phyloP scores from a whole-genome alignment of 2,797 vertebrate genomes.

The Antrozous pallidus region DNA sequence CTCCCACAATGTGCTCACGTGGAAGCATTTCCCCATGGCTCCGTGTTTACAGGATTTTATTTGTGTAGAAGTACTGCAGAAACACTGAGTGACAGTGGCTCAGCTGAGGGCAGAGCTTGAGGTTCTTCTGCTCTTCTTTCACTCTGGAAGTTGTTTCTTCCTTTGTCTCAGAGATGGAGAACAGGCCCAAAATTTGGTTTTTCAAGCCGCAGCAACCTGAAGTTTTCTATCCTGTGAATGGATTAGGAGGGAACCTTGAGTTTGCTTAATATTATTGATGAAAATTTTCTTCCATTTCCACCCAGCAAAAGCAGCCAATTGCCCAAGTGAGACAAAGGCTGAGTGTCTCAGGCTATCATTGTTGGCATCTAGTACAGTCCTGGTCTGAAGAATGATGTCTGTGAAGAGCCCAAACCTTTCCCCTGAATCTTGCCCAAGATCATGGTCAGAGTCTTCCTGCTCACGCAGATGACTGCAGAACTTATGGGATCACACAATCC shows the following conservation, averaged over 20 bases:
- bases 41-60: conserved; percentile 67
- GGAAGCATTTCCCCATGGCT: neutral
- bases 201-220: conserved; percentile 70
- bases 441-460: conserved; percentile 59
- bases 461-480: conserved; percentile 60
- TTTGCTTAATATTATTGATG: conserved; percentile 59
- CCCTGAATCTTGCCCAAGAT: conserved; percentile 55
- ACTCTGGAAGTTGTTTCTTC: conserved; percentile 35
- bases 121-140: conserved; percentile 62
- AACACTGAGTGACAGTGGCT: conserved; percentile 70
- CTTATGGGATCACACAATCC: conserved; percentile 66
- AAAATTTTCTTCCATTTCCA: conserved; percentile 72
- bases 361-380: conserved; percentile 58
- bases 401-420: conserved; percentile 61
- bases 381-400: conserved; percentile 69
- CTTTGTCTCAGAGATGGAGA: conserved; percentile 48
- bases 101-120: conserved; percentile 66
- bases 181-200: conserved; percentile 58
- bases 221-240: conserved; percentile 66
- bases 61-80: conserved; percentile 71
- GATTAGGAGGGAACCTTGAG: conserved; percentile 47
- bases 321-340: conserved; percentile 64
- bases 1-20: neutral
- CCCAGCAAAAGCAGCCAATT: conserved; percentile 62
- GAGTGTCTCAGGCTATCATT: conserved; percentile 57